Percentiles rank a stretch among this genome's conserved stretches.
phyloP scores from a whole-genome alignment of 2,888 invertebrate genomes.

The Ariolimax columbianus region DNA sequence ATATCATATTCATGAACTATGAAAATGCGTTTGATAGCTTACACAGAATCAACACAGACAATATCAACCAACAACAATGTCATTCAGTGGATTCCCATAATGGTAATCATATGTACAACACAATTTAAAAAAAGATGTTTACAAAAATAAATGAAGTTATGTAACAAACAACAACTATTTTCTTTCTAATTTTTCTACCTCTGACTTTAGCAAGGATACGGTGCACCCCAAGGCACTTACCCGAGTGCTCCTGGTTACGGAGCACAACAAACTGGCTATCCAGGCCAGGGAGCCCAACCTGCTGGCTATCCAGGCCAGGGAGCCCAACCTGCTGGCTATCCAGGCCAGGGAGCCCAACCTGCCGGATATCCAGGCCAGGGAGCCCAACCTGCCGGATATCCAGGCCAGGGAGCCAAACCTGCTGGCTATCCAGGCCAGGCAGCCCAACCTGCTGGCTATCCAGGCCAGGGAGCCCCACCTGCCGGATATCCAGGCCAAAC shows the following conservation, averaged over 20 bases:
- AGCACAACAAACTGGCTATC: constrained; percentile 38
- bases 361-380: constrained; percentile 14
- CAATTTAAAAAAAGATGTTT: no score
- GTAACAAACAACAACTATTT: no score
- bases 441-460: not conserved
- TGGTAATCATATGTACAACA: no score
- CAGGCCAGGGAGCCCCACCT: constrained; percentile 57
- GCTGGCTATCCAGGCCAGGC: not conserved
- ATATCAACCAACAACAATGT: no score
- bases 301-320: constrained; percentile 17
- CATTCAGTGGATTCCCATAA: no score
- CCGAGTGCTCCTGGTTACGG: constrained; percentile 57
- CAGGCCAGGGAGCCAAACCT: constrained; percentile 5
- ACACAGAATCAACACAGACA: no score
- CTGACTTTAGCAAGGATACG: constrained; percentile 18
- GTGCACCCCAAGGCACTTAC: constrained; percentile 12
- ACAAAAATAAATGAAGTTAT: no score
- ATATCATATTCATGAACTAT: no score
- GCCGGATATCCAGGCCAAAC: constrained; percentile 32
- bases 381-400: not conserved
- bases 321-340: not conserved
- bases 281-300: constrained; percentile 34
- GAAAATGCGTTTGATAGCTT: no score
- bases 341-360: constrained; percentile 25
- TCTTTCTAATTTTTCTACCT: no score